phyloP scores from a whole-genome alignment of 2,888 invertebrate species.

The Caradrina clavipalpis region DNA sequence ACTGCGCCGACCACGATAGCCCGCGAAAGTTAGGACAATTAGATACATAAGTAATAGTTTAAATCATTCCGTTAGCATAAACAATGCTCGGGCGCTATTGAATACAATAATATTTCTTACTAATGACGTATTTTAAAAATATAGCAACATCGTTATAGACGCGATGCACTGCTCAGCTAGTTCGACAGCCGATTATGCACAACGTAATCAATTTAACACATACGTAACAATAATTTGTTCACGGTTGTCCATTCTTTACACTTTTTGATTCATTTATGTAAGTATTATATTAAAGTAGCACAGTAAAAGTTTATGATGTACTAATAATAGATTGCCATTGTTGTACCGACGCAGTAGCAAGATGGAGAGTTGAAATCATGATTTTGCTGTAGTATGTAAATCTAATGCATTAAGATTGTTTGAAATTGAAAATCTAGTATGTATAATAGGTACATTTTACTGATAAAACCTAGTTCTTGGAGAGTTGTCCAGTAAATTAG shows the following conservation, averaged over 20 bases:
- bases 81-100: background rate
- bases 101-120: background rate
- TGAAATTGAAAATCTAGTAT: no score
- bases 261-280: background rate
- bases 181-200: background rate
- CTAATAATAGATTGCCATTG: no score
- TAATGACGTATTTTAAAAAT: background rate
- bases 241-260: background rate
- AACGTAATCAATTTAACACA: conserved; percentile 8
- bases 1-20: background rate
- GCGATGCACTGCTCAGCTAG: background rate
- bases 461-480: no score
- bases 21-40: background rate
- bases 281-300: no score
- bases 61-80: background rate
- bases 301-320: no score
- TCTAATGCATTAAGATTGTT: no score
- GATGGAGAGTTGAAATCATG: no score
- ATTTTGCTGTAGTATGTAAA: no score
- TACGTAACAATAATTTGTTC: background rate
- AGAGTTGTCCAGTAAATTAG: no score
- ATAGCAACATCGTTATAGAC: background rate
- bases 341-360: no score
- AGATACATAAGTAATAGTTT: background rate
- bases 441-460: no score